These are phyloP conservation scores for Cariama cristata DNA, from an alignment of 2,113 vertebrate species.

Conservation along the genomic window DNA sequence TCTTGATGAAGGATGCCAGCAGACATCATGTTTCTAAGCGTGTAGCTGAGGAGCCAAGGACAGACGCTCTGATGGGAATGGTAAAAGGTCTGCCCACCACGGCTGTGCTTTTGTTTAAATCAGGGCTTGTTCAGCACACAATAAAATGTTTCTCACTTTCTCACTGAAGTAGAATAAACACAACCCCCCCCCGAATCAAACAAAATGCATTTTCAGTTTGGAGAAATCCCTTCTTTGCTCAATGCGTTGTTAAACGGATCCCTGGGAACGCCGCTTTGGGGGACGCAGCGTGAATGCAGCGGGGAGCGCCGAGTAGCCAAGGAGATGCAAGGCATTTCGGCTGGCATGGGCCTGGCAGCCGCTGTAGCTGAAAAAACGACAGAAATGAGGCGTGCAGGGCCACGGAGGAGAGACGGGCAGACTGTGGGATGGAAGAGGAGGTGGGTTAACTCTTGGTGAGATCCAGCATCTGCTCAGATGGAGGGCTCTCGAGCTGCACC, in stretches of 20 bases:
- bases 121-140: neutral
- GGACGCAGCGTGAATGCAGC: fast-evolving
- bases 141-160: neutral
- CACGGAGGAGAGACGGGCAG: fast-evolving
- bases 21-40: fast-evolving
- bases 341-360: neutral
- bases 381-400: neutral
- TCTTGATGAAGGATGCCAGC: neutral
- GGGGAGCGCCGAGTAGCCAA: neutral
- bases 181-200: neutral
- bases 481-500: neutral
- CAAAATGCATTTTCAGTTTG: neutral
- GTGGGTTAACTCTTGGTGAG: neutral
- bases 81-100: neutral
- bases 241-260: neutral
- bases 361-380: neutral
- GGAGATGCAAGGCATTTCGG: neutral
- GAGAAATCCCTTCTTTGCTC: neutral
- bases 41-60: neutral
- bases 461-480: neutral
- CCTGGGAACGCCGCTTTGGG: neutral
- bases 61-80: neutral
- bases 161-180: neutral
- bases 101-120: neutral
- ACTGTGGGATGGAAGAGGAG: fast-evolving